Evolutionary conservation across 2,113 vertebrate species (phyloP).

Genomic region (Aldabrachelys gigantea): DNA sequence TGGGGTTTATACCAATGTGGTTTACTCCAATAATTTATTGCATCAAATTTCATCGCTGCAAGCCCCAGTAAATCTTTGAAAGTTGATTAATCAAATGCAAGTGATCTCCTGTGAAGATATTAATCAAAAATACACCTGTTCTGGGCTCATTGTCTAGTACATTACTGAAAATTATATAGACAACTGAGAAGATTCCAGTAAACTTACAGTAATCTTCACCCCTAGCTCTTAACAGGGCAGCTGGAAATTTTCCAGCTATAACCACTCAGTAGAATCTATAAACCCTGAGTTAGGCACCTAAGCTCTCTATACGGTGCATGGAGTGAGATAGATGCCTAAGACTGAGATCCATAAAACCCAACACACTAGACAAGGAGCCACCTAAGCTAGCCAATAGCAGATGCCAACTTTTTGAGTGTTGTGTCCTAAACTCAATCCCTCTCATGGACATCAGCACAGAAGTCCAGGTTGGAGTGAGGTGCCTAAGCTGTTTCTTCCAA

Average conservation of each 20-base stretch:
- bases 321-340: too few relatives aligned
- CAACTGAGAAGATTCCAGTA: background rate
- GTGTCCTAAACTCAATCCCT: background rate
- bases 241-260: too few relatives aligned
- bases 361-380: background rate
- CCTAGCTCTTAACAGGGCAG: background rate
- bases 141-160: background rate
- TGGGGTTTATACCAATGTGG: background rate
- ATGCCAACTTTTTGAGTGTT: background rate
- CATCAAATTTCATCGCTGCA: background rate
- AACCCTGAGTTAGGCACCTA: too few relatives aligned
- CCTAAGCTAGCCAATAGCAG: background rate
- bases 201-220: background rate
- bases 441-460: background rate
- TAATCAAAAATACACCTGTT: rapidly evolving
- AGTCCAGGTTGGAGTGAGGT: background rate
- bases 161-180: rapidly evolving
- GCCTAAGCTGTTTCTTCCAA: background rate
- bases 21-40: background rate
- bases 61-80: background rate
- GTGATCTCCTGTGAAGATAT: background rate
- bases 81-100: background rate
- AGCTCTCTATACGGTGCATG: too few relatives aligned
- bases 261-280: too few relatives aligned
- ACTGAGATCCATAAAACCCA: too few relatives aligned